Base-by-base conservation (phyloP, 2,888 invertebrate species). In the Drosophila longiperda region DNA sequence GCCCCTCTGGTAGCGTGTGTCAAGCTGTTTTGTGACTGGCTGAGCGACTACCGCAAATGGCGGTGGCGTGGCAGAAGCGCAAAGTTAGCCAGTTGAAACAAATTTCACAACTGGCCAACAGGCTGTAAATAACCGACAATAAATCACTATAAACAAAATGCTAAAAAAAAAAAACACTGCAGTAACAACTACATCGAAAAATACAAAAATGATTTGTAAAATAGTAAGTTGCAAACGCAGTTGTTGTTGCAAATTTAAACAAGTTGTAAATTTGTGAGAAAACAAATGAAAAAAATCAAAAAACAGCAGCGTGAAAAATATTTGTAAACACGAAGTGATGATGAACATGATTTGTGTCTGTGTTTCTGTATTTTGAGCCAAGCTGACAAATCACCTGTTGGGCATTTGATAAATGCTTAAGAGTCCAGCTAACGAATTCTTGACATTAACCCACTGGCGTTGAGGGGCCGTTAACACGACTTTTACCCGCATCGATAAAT, bases 111-210 rank as follows among this genome's bases (percentile, higher is more conserved):
- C 81, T 78, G 81, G 72, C 66, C 68, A 62, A 32, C 58, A 42
- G 83, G 62, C 87, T 57, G 89, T 83, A 86, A 86, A 86, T 76
- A 90, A 83, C 82, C 74, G 67, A 66, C 84, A 71, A 90, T 86
- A 86, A 86, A 86, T 86, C 90, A 90, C 84, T 70, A 80, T 76
- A 71, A 73, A 78, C 81, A 88, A 86, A 45, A 90, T 83, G 78
- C 66, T 66, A 50, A 38, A 70, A 75, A 69, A 54, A 40, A 32
- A 33, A 53, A 61, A 20, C 38, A 33, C 23, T 33, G 4, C 17
- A 52, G 48, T 23, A 32, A 26, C 23, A 20, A 55, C 40, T n/a
- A 5, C 40, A 40, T 40, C 40, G n/a, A 42, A 17, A 36, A 55
- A 34, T 63, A 33, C 38, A 66, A 50, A 59, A 69, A 60, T 55